Percentiles rank a stretch among this genome's conserved stretches.
phyloP scores from a whole-genome alignment of 1,140 invertebrate genomes.

The Aphidius ervi region DNA sequence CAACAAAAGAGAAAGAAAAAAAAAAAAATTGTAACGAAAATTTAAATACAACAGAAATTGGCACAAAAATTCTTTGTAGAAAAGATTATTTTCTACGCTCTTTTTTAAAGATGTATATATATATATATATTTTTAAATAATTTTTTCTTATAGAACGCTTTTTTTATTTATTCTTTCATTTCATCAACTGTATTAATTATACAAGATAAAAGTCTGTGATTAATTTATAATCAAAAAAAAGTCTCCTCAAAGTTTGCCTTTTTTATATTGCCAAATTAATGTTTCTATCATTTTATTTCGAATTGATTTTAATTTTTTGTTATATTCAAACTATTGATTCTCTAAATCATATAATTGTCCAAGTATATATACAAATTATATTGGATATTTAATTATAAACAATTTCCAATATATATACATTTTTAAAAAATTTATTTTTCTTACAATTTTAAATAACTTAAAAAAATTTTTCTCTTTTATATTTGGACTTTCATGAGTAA shows the following conservation, averaged over 20 bases:
- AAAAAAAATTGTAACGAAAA: slow-evolving; percentile 40
- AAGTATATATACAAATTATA: too few relatives aligned
- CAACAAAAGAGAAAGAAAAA: too few relatives aligned
- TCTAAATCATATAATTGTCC: not conserved
- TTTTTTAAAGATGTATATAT: slow-evolving; percentile 48
- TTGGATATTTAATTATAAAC: too few relatives aligned
- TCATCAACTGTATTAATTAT: slow-evolving; percentile 25
- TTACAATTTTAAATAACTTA: too few relatives aligned
- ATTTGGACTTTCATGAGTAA: too few relatives aligned
- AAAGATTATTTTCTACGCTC: slow-evolving; percentile 47
- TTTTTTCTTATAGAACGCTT: slow-evolving; percentile 10
- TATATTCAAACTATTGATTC: too few relatives aligned
- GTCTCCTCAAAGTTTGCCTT: slow-evolving; percentile 13
- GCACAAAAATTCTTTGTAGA: slow-evolving; percentile 53
- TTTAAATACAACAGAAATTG: slow-evolving; percentile 51
- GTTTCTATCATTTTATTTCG: slow-evolving; percentile 5
- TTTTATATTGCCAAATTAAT: slow-evolving; percentile 12
- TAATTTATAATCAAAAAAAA: slow-evolving; percentile 46
- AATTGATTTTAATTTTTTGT: slow-evolving; percentile 3
- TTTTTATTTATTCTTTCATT: not conserved
- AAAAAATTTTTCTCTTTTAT: too few relatives aligned
- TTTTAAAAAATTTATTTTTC: too few relatives aligned
- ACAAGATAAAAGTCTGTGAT: slow-evolving; percentile 43
- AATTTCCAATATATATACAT: too few relatives aligned
- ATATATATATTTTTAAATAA: slow-evolving; percentile 31